A percentile compares a stretch with the other conserved stretches of the same genome.
Conservation (phyloP, 1,140 invertebrate genomes). For the Tyrophagus putrescentiae region DNA sequence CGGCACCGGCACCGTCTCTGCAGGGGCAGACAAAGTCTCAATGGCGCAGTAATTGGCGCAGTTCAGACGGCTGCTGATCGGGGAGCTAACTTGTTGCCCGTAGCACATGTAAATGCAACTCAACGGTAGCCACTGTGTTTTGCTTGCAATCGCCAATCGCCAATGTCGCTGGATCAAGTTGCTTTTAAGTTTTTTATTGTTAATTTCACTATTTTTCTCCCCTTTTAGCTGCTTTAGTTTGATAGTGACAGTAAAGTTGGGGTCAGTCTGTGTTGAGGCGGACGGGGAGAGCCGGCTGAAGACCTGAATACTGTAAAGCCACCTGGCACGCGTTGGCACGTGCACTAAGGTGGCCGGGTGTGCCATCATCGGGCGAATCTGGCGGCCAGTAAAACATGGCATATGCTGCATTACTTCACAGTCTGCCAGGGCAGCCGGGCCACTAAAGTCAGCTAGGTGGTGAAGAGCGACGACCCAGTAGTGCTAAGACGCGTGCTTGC, state of each 20-base stretch:
- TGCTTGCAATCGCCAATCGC: background rate
- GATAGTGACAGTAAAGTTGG: no score
- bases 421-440: background rate
- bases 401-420: background rate
- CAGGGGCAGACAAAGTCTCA: no score
- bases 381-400: background rate
- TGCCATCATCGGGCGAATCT: background rate
- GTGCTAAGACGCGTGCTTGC: background rate
- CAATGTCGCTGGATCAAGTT: background rate
- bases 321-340: slow-evolving; percentile 12
- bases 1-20: background rate
- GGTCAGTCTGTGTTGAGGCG: background rate
- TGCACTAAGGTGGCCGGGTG: background rate
- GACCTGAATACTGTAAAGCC: background rate
- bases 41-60: no score
- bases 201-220: background rate
- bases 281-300: background rate
- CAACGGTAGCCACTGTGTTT: background rate
- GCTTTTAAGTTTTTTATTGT: background rate
- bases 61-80: no score
- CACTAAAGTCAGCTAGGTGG: no score
- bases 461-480: background rate
- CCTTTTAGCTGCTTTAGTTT: background rate
- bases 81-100: no score
- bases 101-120: no score